Evolutionary conservation across 2,888 invertebrate genomes (phyloP).

Genomic region (Cheilosia impressa): DNA sequence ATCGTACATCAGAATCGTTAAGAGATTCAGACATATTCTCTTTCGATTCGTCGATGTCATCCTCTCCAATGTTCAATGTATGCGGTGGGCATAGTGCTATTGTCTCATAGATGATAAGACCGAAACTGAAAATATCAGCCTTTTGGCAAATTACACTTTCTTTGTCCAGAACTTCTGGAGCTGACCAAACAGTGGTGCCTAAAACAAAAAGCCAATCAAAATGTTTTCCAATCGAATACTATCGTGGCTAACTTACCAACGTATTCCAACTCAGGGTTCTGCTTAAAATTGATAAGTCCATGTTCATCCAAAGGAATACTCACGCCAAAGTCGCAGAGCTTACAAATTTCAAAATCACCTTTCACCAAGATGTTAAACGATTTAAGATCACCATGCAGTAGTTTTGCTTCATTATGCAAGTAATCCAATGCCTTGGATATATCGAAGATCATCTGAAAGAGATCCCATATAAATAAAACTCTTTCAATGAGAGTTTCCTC

Average conservation of each 20-base stretch:
- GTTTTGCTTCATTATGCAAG: conserved; percentile 88
- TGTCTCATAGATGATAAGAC: conserved; percentile 92
- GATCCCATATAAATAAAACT: not conserved
- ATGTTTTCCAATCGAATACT: too few species aligned
- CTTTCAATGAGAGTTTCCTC: too few species aligned
- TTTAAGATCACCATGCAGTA: conserved; percentile 93
- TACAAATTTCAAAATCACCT: conserved; percentile 89
- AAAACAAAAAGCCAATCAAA: conserved; percentile 5
- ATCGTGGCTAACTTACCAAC: conserved; percentile 83
- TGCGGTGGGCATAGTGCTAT: conserved; percentile 89
- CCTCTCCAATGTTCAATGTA: conserved; percentile 80
- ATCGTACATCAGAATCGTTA: conserved; percentile 59
- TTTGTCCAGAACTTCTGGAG: conserved; percentile 90
- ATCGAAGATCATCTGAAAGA: conserved; percentile 86
- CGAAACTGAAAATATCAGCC: conserved; percentile 92
- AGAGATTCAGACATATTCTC: conserved; percentile 69
- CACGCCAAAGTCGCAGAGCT: conserved; percentile 94
- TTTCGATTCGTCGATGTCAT: conserved; percentile 78
- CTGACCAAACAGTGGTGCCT: conserved; percentile 92
- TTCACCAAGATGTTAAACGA: conserved; percentile 92
- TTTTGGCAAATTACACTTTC: conserved; percentile 86
- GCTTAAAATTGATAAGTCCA: conserved; percentile 86
- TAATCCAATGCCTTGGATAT: conserved; percentile 90
- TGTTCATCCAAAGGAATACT: conserved; percentile 88
- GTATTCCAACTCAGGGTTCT: conserved; percentile 85